A percentile compares a stretch with the other conserved stretches of the same genome.
phyloP scores from a whole-genome alignment of 2,797 vertebrate genomes.

The Stomatorhinus walkeri region DNA sequence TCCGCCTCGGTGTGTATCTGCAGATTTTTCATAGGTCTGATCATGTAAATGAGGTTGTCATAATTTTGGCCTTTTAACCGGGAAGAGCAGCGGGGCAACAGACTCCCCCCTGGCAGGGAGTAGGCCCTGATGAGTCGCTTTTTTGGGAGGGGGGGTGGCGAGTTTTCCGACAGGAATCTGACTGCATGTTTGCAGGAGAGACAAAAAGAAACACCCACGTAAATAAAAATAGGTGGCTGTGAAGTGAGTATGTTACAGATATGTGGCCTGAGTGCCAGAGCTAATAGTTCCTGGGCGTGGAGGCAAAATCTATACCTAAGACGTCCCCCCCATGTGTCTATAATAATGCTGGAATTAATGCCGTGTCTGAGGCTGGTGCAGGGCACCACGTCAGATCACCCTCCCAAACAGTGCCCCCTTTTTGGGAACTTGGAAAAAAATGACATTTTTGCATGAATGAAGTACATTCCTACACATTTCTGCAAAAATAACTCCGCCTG shows the following conservation, averaged over 20 bases:
- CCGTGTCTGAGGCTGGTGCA: neutral
- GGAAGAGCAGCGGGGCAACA: conserved; percentile 9
- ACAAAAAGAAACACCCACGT: neutral
- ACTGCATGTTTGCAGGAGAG: conserved; percentile 34
- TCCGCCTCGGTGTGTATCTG: conserved; percentile 22
- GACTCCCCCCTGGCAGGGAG: conserved; percentile 46
- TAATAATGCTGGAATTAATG: neutral
- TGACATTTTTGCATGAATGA: neutral
- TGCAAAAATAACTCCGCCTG: neutral
- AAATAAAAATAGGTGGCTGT: neutral
- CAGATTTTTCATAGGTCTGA: conserved; percentile 26
- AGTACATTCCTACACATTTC: neutral
- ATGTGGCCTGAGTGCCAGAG: neutral
- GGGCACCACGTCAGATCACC: neutral
- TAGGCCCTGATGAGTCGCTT: conserved; percentile 52
- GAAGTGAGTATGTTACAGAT: neutral
- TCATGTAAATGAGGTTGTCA: conserved; percentile 56
- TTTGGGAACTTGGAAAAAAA: neutral
- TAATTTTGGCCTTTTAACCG: conserved; percentile 31
- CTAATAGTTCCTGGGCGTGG: neutral
- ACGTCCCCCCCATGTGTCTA: neutral
- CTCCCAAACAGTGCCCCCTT: neutral
- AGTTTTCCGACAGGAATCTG: conserved; percentile 54
- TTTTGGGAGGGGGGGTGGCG: conserved; percentile 59
- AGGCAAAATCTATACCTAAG: neutral